phyloP scores from a whole-genome alignment of 1,140 invertebrate species.

The Heliothis subflexa region DNA sequence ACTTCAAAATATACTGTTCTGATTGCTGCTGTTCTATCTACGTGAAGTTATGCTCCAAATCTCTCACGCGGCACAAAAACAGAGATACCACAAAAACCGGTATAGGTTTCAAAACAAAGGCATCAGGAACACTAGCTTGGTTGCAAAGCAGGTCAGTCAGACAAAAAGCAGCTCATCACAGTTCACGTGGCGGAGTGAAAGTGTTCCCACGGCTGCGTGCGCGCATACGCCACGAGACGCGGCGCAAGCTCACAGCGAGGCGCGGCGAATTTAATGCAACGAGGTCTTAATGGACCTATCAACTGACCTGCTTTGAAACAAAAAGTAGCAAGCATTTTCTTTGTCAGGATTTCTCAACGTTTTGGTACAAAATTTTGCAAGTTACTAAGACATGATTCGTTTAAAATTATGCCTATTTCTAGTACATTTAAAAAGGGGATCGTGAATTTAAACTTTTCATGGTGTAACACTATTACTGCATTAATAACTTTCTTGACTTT shows the following conservation, averaged over 20 bases:
- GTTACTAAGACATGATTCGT: no score
- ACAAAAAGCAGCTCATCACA: constrained; percentile 41
- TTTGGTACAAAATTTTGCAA: no score
- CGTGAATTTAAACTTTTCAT: no score
- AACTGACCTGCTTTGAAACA: neutral
- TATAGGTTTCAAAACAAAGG: constrained; percentile 13
- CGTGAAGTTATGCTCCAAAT: neutral
- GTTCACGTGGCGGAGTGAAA: constrained; percentile 50
- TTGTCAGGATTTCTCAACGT: no score
- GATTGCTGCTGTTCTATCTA: neutral
- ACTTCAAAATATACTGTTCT: no score
- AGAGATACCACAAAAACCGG: neutral
- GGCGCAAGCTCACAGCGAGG: neutral
- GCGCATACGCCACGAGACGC: constrained; percentile 9
- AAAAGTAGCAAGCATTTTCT: no score
- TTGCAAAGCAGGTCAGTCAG: constrained; percentile 30
- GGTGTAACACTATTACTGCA: no score
- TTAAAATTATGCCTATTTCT: no score
- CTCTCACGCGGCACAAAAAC: neutral
- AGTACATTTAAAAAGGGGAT: no score
- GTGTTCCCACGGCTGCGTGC: constrained; percentile 54
- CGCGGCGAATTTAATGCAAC: neutral
- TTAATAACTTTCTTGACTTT: no score
- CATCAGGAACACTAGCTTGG: constrained; percentile 30
- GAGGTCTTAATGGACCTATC: neutral